A percentile compares a stretch with the other conserved stretches of the same genome.
Evolutionary conservation across 1,140 invertebrate genomes (phyloP).

Genomic region (Drosophila pachea): DNA sequence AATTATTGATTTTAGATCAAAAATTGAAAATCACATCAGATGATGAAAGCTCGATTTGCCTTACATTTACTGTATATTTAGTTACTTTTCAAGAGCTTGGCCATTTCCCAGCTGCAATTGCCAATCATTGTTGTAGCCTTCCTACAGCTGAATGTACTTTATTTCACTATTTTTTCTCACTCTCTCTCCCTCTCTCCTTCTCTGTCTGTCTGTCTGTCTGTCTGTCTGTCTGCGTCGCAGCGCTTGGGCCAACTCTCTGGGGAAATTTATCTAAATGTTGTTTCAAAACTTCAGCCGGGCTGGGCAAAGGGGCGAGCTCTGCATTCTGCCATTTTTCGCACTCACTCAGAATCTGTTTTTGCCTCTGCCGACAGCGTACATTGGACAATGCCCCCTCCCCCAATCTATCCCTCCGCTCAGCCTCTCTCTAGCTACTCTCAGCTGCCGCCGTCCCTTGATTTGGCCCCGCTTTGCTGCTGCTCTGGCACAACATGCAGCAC

Average conservation of each 20-base stretch:
- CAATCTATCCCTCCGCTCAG: background rate
- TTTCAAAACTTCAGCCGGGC: conserved; percentile 74
- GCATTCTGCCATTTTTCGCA: conserved; percentile 61
- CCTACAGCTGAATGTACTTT: conserved; percentile 40
- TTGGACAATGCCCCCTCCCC: conserved; percentile 14
- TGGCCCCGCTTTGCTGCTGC: conserved; percentile 12
- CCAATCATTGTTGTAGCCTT: conserved; percentile 9
- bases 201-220: no score
- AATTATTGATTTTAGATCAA: background rate
- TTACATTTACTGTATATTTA: conserved; percentile 18
- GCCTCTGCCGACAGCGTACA: conserved; percentile 26
- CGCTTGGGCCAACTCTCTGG: conserved; percentile 47
- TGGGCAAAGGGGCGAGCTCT: conserved; percentile 12
- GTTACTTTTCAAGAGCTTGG: conserved; percentile 29
- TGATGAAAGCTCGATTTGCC: background rate
- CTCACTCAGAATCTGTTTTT: conserved; percentile 70
- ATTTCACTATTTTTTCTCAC: background rate
- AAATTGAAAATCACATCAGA: background rate
- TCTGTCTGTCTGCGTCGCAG: conserved; percentile 1
- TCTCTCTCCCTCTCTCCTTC: background rate
- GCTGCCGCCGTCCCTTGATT: background rate
- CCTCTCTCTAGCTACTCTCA: background rate
- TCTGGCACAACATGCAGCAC: conserved; percentile 42
- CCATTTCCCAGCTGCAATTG: conserved; percentile 40
- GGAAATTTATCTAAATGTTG: conserved; percentile 79